phyloP scores from a whole-genome alignment of 2,797 vertebrate species.

The Arrhamphus sclerolepis region DNA sequence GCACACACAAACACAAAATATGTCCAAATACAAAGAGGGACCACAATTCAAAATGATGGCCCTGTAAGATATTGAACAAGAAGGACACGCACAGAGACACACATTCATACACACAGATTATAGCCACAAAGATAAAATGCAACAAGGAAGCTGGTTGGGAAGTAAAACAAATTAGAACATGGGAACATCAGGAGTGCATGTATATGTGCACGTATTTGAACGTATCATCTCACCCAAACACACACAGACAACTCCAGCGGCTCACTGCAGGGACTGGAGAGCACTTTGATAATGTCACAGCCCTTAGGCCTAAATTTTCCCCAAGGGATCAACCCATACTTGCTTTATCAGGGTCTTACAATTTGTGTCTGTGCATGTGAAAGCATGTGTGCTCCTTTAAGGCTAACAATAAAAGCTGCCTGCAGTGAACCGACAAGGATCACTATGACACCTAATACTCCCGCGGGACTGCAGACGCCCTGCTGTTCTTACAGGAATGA shows the following conservation, averaged over 20 bases:
- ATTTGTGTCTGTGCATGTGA: conserved; percentile 16
- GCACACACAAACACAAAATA: conserved; percentile 21
- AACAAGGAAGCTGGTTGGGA: conserved; percentile 17
- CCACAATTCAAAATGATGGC: conserved; percentile 35
- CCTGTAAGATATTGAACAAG: conserved; percentile 19
- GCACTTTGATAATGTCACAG: conserved; percentile 58
- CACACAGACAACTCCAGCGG: conserved; percentile 12
- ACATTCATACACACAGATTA: conserved; percentile 7
- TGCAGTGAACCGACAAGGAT: conserved; percentile 51
- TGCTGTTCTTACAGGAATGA: conserved; percentile 26
- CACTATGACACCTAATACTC: conserved; percentile 57
- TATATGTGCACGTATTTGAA: neutral
- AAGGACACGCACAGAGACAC: conserved; percentile 19
- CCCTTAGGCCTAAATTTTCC: conserved; percentile 53
- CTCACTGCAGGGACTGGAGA: conserved; percentile 29
- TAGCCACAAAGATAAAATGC: conserved; percentile 28
- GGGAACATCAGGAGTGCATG: neutral
- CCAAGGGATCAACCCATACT: conserved; percentile 43
- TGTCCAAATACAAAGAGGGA: conserved; percentile 20
- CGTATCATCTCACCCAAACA: neutral
- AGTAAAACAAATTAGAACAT: conserved; percentile 13
- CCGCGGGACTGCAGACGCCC: conserved; percentile 44
- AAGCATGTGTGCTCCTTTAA: conserved; percentile 23
- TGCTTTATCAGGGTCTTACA: conserved; percentile 38
- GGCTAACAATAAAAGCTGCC: conserved; percentile 51